Conservation (phyloP, 2,888 invertebrate species). For the Notodonta dromedarius region DNA sequence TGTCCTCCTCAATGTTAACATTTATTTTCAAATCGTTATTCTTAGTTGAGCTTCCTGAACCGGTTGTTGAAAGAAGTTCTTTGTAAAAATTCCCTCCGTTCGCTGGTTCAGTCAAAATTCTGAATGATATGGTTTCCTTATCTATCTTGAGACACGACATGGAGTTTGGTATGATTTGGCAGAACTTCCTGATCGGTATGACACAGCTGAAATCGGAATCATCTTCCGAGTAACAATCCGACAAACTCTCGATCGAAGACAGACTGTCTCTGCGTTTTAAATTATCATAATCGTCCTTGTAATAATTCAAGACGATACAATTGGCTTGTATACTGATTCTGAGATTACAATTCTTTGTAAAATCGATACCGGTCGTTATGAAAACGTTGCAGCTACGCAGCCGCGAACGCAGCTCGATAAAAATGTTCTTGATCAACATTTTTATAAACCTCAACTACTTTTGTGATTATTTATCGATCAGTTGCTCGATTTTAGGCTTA, state of each 20-base stretch:
- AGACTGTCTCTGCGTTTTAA: conserved; percentile 65
- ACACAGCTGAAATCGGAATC: conserved; percentile 61
- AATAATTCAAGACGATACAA: conserved; percentile 74
- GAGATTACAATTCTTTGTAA: conserved; percentile 71
- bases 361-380: conserved; percentile 75
- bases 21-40: conserved; percentile 57
- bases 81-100: conserved; percentile 76
- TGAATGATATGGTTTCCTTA: conserved; percentile 74
- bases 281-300: conserved; percentile 52
- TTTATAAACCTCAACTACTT: conserved; percentile 44
- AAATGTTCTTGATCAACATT: conserved; percentile 79
- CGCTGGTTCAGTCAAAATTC: conserved; percentile 75
- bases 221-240: conserved; percentile 74
- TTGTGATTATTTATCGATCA: conserved; percentile 39
- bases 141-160: conserved; percentile 80
- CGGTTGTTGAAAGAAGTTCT: conserved; percentile 61
- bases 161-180: conserved; percentile 77
- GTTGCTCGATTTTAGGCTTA: conserved; percentile 61
- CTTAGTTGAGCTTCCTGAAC: conserved; percentile 43
- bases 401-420: conserved; percentile 85
- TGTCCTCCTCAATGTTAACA: conserved; percentile 52
- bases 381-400: conserved; percentile 85
- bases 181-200: conserved; percentile 71
- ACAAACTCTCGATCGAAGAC: conserved; percentile 77
- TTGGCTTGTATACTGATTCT: conserved; percentile 77